Evolutionary conservation across 2,797 vertebrate genomes (phyloP), one percentile per base, ranked within the genome.

Genomic region (Gallinago solitaria): DNA sequence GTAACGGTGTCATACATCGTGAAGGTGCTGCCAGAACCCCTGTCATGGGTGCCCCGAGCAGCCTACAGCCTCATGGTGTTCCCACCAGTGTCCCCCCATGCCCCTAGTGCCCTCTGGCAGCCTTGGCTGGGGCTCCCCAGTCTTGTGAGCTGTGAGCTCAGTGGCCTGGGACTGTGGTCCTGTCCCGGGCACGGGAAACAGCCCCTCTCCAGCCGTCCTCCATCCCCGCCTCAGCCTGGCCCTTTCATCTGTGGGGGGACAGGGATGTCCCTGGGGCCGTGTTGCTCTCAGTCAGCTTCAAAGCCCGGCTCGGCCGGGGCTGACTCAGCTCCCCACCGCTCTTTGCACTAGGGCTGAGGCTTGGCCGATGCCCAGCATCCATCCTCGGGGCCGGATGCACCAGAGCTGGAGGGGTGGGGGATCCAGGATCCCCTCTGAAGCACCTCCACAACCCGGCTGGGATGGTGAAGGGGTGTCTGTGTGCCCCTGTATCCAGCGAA

Each of bases 81-180:
- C 70, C 53, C 70, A 57, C 23, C 82, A 70, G 35, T 5, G 9
- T 57, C 53, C n/a, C 48, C 16, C n/a, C 1, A 0, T 7, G 20
- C 35, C 28, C 74, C 50, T 1, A 0, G 13, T 89, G 54, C 87
- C 91, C 89, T 95, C 78, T 82, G 89, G 47, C 87, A 95, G 78
- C 41, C 48, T 96, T 96, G 93, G 87, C 95, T 0, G 0, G 33
- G 76, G 56, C 89, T 96, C 39, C 33, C 27, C 0, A 2, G 71
- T 89, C 93, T 91, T 89, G 83, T 90, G 93, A 97, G 92, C 89
- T 54, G 43, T 89, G 96, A 97, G 83, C 78, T 96, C 95, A 95
- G 69, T 0, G 1, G 59, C 43, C 82, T 79, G 91, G 78, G 63
- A 79, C 74, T 23, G 9, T 1, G 2, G 54, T 84, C 41, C 76